phyloP scores from a whole-genome alignment of 2,797 vertebrate genomes.

The Carapus acus region DNA sequence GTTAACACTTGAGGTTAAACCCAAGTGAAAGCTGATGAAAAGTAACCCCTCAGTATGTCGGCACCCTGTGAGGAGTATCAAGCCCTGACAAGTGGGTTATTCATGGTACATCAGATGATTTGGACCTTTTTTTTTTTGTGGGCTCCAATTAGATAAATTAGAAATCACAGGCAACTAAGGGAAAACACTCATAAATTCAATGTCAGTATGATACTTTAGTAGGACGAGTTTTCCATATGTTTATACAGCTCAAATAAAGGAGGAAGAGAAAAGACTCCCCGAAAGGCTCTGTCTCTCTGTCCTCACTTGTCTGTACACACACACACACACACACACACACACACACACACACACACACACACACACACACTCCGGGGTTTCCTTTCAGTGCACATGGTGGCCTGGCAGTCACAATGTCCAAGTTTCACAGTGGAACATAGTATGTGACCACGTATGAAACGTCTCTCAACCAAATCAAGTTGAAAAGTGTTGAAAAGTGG shows the following conservation, averaged over 20 bases:
- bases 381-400: slow-evolving; percentile 7
- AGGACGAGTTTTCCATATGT: slow-evolving; percentile 59
- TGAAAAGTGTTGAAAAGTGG: neutral
- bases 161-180: slow-evolving; percentile 48
- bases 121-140: slow-evolving; percentile 40
- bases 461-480: neutral
- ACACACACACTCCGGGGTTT: slow-evolving; percentile 7
- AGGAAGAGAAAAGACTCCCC: slow-evolving; percentile 12
- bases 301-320: slow-evolving; percentile 1
- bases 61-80: slow-evolving; percentile 44
- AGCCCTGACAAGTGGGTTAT: slow-evolving; percentile 50
- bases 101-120: slow-evolving; percentile 50
- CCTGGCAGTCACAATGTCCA: slow-evolving; percentile 4
- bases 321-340: slow-evolving; percentile 8
- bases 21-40: slow-evolving; percentile 46
- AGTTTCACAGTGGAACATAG: slow-evolving; percentile 12
- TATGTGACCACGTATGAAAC: slow-evolving; percentile 2
- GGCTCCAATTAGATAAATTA: slow-evolving; percentile 58
- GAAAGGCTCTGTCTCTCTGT: slow-evolving; percentile 23
- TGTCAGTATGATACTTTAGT: slow-evolving; percentile 43
- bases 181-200: slow-evolving; percentile 51
- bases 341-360: neutral
- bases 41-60: slow-evolving; percentile 33
- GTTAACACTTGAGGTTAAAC: slow-evolving; percentile 18
- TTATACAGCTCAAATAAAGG: slow-evolving; percentile 44